Evolutionary conservation across 2,113 vertebrate species (phyloP), one percentile per base, ranked within the genome.

Genomic region (Ciconia maguari): DNA sequence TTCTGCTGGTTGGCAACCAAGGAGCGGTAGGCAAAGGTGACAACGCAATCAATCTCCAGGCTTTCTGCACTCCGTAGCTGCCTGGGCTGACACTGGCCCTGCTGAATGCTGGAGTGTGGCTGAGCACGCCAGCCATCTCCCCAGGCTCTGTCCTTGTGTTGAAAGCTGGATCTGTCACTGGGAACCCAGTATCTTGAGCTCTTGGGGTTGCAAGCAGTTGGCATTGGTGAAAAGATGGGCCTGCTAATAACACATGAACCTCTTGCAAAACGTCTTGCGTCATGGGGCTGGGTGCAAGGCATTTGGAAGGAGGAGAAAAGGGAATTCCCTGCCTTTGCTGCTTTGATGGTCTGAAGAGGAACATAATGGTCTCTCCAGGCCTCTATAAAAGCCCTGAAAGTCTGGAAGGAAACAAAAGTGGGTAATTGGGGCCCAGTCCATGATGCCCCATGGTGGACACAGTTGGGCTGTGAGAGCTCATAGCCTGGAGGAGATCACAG

Each of bases 1-100:
- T 65, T 89, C 83, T 91, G 83, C 83, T 58, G 83, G 93, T 51
- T 82, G 92, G 69, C 95, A 94, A 41, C 68, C 51, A 20, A 30
- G 52, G 55, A 71, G 60, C 38, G 4, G 72, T 29, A 68, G 83
- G 85, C 85, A 41, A 32, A 89, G 94, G 65, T 7, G 26, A 64
- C 65, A 61, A 10, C 1, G 10, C 44, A 20, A 80, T 95, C 89
- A 21, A 54, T 91, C 94, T 86, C 42, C 4, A 7, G 10, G 34
- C 18, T 58, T 57, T 71, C 69, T 2, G 0, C 16, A 1, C 41
- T n/a, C 72, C 0, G 0, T 17, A 24, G 58, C 70, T 87, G 66
- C 66, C 79, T 60, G 82, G 65, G 66, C 78, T 51, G 72, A 19
- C 20, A 4, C 58, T 11, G 54, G 46, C 36, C 32, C 42, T 70